A percentile compares a stretch with the other conserved stretches of the same genome.
Conservation (phyloP, 2,888 invertebrate species). For the Griposia aprilina region DNA sequence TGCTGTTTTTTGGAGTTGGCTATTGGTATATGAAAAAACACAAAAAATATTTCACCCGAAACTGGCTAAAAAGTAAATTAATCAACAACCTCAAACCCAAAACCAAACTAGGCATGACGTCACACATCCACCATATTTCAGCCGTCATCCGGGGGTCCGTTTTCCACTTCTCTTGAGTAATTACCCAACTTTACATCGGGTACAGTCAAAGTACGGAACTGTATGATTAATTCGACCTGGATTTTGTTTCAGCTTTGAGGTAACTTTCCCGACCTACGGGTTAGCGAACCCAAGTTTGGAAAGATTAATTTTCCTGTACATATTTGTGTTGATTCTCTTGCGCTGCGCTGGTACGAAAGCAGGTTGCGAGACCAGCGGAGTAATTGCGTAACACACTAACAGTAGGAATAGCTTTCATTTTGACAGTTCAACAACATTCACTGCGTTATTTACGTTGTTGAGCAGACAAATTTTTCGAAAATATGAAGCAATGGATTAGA, state of each 20-base stretch:
- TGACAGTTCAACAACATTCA: too few species aligned
- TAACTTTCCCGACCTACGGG: constrained; percentile 42
- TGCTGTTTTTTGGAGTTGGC: background rate
- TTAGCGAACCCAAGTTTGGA: constrained; percentile 34
- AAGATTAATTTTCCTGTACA: constrained; percentile 47
- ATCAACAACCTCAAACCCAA: constrained; percentile 7
- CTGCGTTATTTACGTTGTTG: too few species aligned
- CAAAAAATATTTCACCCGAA: background rate
- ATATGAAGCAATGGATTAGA: too few species aligned
- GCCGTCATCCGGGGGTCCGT: constrained; percentile 47
- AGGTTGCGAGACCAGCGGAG: background rate
- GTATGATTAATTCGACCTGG: constrained; percentile 61
- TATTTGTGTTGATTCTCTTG: constrained; percentile 15
- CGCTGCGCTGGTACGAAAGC: background rate
- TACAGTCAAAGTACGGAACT: constrained; percentile 45
- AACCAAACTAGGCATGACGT: constrained; percentile 29
- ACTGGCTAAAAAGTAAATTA: constrained; percentile 11
- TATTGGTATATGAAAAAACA: background rate
- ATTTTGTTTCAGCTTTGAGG: constrained; percentile 61
- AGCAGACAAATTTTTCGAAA: too few species aligned
- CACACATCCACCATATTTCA: constrained; percentile 48
- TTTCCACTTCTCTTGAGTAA: constrained; percentile 62
- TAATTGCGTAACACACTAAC: too few species aligned
- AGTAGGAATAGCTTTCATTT: too few species aligned
- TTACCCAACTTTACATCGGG: constrained; percentile 60